phyloP scores from a whole-genome alignment of 1,140 invertebrate species.

The Eupeodes corollae region DNA sequence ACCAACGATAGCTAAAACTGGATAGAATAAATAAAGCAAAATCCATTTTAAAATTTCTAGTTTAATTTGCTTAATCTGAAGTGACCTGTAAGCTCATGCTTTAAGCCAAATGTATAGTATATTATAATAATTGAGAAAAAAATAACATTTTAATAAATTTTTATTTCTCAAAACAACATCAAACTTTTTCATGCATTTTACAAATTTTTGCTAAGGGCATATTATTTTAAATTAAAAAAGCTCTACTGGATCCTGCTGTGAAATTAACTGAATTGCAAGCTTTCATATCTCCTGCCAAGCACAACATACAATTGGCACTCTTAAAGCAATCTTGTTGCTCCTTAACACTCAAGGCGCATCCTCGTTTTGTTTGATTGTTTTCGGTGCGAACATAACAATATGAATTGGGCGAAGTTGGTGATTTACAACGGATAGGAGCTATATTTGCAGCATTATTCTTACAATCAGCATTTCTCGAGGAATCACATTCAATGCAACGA shows the following conservation, averaged over 20 bases:
- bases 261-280: background rate
- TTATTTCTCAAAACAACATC: no score
- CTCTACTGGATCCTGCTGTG: background rate
- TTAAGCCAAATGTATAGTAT: no score
- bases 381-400: background rate
- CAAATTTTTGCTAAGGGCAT: no score
- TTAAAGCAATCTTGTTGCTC: background rate
- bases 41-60: no score
- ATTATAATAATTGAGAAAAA: no score
- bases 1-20: no score
- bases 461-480: background rate
- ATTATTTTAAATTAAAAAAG: background rate
- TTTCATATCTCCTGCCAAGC: background rate
- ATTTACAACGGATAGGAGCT: background rate
- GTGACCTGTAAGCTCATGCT: no score
- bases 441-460: background rate
- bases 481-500: background rate
- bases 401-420: background rate
- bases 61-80: no score
- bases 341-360: background rate
- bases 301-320: background rate
- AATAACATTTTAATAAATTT: no score
- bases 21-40: no score
- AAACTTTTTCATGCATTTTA: no score
- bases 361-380: background rate